These are phyloP conservation scores for Nerophis ophidion DNA, from an alignment of 2,113 vertebrate species.

Conservation along the genomic window DNA sequence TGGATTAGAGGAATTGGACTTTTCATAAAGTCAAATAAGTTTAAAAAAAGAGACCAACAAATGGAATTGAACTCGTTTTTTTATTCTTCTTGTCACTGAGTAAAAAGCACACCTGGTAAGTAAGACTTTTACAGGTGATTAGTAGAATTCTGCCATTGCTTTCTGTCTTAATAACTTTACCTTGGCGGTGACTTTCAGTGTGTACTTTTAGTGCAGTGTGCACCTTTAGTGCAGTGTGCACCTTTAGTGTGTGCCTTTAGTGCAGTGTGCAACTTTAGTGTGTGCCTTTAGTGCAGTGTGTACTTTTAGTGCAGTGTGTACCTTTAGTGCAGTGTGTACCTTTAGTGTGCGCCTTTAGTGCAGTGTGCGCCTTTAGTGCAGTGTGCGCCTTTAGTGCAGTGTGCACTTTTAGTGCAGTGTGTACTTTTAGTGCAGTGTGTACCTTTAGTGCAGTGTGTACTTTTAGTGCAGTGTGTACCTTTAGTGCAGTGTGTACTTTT, in stretches of 20 bases:
- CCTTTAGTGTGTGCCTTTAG: too few species aligned
- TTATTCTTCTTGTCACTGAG: neutral
- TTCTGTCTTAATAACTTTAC: neutral
- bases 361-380: neutral
- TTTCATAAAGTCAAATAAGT: slow-evolving; percentile 28
- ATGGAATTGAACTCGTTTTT: neutral
- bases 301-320: too few species aligned
- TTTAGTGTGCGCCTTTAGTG: neutral
- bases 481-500: neutral
- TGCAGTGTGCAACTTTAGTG: too few species aligned
- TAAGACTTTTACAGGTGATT: neutral
- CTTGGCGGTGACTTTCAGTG: neutral
- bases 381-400: too few species aligned
- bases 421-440: neutral
- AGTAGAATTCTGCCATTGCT: neutral
- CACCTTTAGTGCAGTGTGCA: too few species aligned
- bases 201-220: neutral
- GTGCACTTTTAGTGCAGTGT: too few species aligned
- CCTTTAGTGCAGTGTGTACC: too few species aligned
- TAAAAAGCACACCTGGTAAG: neutral
- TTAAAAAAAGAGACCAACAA: neutral
- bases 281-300: neutral
- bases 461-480: too few species aligned
- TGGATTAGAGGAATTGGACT: slow-evolving; percentile 4
- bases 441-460: too few species aligned